Evolutionary conservation across 2,797 vertebrate genomes (phyloP), one percentile per base, ranked within the genome.

Genomic region (Eidolon dupreanum): DNA sequence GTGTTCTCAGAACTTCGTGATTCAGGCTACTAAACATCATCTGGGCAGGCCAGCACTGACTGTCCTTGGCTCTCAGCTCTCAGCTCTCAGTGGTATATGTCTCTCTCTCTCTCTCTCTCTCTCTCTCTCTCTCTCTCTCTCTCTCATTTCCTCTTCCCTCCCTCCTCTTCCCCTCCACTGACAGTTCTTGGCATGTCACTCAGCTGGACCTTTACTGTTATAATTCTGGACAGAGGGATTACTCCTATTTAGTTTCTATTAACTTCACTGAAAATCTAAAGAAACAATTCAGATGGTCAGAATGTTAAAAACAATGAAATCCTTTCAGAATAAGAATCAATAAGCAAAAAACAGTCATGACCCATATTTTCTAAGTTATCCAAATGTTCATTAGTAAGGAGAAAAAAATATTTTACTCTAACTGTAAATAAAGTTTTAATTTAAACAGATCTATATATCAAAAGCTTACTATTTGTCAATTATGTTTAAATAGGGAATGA

Each of bases 341-440:
- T 82, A 95, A 92, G 61, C 49, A 82, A 92, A 95, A 46, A 49
- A 93, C 4, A 70, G 51, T 77, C 83, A 55, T 79, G 36, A 88
- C 63, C 17, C 59, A 83, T 82, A 77, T 96, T 88, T 96, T 90
- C 46, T 83, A 88, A 92, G 38, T 68, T 68, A 92, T 43, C 55
- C 57, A 92, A 97, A 90, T 94, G 19, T 78, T 95, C 93, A 92
- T 94, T 38, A 85, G 19, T 71, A 92, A 90, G 57, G 53, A 94
- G 28, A 28, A 88, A 65, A 59, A 95, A 92, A 68, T 88, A 93
- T 81, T 94, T 97, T 94, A 90, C 49, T 85, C n/a, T 68, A n/a
- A 31, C 81, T 90, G 16, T 93, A 96, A 97, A 93, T 88, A 94
- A 87, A 86, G 31, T 93, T 97, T 92, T 61, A 90, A 70, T 90